These are phyloP conservation scores for Plotosus lineatus DNA, from an alignment of 2,113 vertebrate species.

Conservation along the genomic window DNA sequence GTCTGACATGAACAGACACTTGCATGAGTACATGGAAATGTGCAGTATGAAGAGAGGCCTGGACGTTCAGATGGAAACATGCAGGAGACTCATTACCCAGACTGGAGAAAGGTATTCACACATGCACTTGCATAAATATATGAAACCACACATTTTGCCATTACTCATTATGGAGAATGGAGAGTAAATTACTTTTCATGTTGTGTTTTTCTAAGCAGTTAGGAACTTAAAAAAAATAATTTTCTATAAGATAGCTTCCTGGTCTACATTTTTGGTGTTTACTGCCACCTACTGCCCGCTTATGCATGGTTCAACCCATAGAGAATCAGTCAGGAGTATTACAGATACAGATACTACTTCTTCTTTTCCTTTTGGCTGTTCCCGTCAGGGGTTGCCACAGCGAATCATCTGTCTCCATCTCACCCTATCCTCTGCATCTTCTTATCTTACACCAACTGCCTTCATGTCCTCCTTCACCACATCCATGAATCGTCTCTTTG, in stretches of 20 bases:
- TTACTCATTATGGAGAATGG: neutral
- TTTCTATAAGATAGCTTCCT: slow-evolving; percentile 19
- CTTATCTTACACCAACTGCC: too few species aligned
- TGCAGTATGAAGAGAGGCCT: slow-evolving; percentile 97
- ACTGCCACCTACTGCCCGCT: slow-evolving; percentile 16
- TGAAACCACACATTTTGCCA: neutral
- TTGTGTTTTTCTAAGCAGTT: neutral
- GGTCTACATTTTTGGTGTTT: neutral
- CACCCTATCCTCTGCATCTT: too few species aligned
- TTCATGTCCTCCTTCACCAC: too few species aligned
- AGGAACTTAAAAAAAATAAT: neutral
- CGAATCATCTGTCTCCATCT: too few species aligned
- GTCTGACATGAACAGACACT: slow-evolving; percentile 95
- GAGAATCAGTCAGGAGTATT: neutral
- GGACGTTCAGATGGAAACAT: slow-evolving; percentile 98
- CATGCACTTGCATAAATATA: neutral
- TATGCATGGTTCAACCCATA: too few species aligned
- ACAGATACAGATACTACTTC: too few species aligned
- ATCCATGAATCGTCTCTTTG: too few species aligned
- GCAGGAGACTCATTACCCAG: slow-evolving; percentile 91
- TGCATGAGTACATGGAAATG: slow-evolving; percentile 99
- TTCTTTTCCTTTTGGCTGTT: too few species aligned
- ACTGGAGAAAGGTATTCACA: slow-evolving; percentile 83
- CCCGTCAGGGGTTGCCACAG: too few species aligned
- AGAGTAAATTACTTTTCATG: neutral